Evolutionary conservation across 2,113 vertebrate genomes (phyloP).

Genomic region (Nothoprocta perdicaria): DNA sequence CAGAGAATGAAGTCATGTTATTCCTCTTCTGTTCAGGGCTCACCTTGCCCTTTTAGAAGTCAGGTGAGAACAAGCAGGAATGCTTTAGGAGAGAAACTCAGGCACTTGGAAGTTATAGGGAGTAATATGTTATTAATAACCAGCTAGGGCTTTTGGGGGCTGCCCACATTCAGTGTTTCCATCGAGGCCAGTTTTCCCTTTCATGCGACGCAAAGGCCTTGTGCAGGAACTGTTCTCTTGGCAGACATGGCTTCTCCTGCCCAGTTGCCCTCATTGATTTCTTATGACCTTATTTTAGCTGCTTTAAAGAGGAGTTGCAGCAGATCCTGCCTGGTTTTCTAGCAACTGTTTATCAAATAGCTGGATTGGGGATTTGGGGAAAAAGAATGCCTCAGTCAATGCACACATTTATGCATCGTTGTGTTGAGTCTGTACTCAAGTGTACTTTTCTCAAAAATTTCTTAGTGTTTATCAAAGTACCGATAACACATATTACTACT

Average conservation of each 20-base stretch:
- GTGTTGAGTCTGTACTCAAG: neutral
- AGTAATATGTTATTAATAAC: neutral
- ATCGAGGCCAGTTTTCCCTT: neutral
- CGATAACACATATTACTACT: neutral
- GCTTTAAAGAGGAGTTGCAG: neutral
- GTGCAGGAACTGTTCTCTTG: neutral
- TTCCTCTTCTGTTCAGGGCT: neutral
- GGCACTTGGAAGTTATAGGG: neutral
- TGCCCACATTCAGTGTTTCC: neutral
- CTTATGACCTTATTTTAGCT: neutral
- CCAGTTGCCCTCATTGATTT: neutral
- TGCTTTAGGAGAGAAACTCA: neutral
- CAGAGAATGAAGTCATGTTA: neutral
- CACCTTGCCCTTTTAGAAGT: constrained; percentile 33
- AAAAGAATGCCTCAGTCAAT: neutral
- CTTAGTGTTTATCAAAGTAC: neutral
- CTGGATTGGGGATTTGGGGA: neutral
- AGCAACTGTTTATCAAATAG: neutral
- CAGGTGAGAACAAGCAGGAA: constrained; percentile 17
- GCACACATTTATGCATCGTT: neutral
- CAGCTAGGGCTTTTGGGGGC: neutral
- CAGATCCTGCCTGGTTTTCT: rapidly evolving
- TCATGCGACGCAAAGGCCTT: rapidly evolving
- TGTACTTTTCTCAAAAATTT: neutral
- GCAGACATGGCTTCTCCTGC: neutral